Evolutionary conservation across 2,113 vertebrate genomes (phyloP), one percentile per base, ranked within the genome.

Genomic region (Malaclemys terrapin): DNA sequence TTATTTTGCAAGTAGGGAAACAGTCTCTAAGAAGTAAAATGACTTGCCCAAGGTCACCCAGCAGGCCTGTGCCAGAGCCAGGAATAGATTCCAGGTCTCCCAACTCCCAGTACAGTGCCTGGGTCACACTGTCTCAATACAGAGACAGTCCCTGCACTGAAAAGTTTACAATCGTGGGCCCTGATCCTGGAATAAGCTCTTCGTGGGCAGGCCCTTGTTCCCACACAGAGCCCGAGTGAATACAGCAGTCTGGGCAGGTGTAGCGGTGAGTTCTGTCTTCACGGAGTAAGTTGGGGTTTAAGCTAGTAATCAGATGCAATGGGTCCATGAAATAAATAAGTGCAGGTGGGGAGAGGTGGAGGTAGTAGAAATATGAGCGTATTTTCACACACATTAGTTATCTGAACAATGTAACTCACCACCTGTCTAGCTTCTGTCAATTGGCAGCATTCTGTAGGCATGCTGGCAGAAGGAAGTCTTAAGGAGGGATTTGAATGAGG

Each of bases 121-220:
- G 62, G 80, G 45, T 62, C 38, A 7, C 2, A 0, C 2, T 35
- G 10, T 27, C 69, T 35, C 82, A 29, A 2, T 24, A 22, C 45
- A 42, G n/a, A 10, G 49, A 35, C 5, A 10, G 79, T 8, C 62
- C 65, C 16, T 76, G 1, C 42, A 14, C 24, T 25, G 31, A 13
- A 29, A 6, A 0, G 0, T 22, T 69, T 24, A 2, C 8, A 0
- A 19, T 6, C 82, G 24, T 13, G 25, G 81, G 38, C 42, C 45
- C 62, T 0, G 1, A 4, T 29, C 83, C 69, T 62, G 45, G 22
- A 1, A 2, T 0, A 14, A 69, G 35, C 35, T 17, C 16, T 19
- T 9, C 4, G 20, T 13, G 9, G n/a, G 17, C 65, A 72, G n/a
- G 24, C 11, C 7, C 25, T 25, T 47, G 42, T 12, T 78, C 42